Evolutionary conservation across 2,888 invertebrate species (phyloP), one percentile per base, ranked within the genome.

Genomic region (Ceratothoa steindachneri): DNA sequence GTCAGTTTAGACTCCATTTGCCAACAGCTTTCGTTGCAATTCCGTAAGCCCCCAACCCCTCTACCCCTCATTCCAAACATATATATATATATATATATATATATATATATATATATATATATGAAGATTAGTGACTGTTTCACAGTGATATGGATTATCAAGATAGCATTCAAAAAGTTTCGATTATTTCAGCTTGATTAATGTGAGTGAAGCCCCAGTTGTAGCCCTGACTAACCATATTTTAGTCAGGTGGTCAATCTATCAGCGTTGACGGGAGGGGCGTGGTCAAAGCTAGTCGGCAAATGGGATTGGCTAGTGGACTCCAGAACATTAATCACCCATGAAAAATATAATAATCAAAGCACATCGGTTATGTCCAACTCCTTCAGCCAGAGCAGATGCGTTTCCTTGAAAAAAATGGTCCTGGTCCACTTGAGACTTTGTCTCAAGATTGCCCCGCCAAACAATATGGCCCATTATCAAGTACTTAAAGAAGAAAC

Each of bases 71-170:
- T n/a, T n/a, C n/a, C 15, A 68, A 31, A 31, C 19, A 68, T 69
- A 53, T 69, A 53, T 53, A 53, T 69, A 53, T 53, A 69, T 53
- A 69, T 53, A 69, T 22, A 53, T 53, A 53, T 69, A 53, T 69
- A 53, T 69, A 53, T 69, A 69, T 69, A 69, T 69, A 69, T 69
- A 69, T 69, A 69, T 69, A 69, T 30, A 69, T 30, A 29, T 67
- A 29, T 22, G n/a, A 27, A 24, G n/a, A 65, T 15, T 65, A 27
- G 27, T 7, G 12, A 55, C 5, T 55, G 55, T 22, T 22, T 7
- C 55, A 55, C 55, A 55, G 55, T 55, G 55, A 55, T 55, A 55
- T 55, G 55, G 19, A 55, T 55, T 55, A 55, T 55, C 55, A 55
- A 55, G 55, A 55, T 55, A 55, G 19, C 55, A 55, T 55, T 55